Base-by-base conservation (phyloP, 2,888 invertebrate species). In the Caradrina clavipalpis region DNA sequence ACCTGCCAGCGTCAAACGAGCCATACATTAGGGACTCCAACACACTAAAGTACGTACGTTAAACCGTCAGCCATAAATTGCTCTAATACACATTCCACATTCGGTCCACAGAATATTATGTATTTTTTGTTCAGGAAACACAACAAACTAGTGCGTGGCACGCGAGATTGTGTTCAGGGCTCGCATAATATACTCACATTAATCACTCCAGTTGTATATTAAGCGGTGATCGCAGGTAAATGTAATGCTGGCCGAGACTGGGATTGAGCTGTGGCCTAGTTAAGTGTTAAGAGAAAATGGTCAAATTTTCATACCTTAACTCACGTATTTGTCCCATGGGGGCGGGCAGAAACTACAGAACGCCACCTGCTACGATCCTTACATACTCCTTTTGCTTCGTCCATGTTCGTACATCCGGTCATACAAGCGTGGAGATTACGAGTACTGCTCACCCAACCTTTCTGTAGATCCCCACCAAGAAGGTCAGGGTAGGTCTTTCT, bases 131-230 rank as follows among this genome's bases (percentile, higher is more conserved):
- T 59, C 64, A 84, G 85, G 81, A 84, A 85, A 80, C 78, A 59
- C 74, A 63, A 80, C 71, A 80, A 87, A 87, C 83, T 82, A 80
- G 66, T 78, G 73, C 61, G 59, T 66, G 60, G 67, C 86, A 87
- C 86, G 87, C 86, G 76, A 86, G 73, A 62, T 80, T 80, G 82
- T 86, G 85, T 84, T 83, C 80, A 81, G 67, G 22, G 59, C 74
- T 80, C 76, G 64, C 69, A 62, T 78, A 75, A 62, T 69, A 64
- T 47, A 60, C 47, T 60, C n/a, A 68, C 63, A 68, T 82, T 71
- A 71, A 82, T 84, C 82, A 82, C 65, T 50, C 42, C 45, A 65
- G 47, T 55, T 42, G 47, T 60, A 60, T 69, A 75, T 73, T 56
- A 65, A 68, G 67, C 58, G 42, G 76, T 54, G 67, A 81, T 71